phyloP scores from a whole-genome alignment of 2,113 vertebrate species.

The Plestiodon gilberti region DNA sequence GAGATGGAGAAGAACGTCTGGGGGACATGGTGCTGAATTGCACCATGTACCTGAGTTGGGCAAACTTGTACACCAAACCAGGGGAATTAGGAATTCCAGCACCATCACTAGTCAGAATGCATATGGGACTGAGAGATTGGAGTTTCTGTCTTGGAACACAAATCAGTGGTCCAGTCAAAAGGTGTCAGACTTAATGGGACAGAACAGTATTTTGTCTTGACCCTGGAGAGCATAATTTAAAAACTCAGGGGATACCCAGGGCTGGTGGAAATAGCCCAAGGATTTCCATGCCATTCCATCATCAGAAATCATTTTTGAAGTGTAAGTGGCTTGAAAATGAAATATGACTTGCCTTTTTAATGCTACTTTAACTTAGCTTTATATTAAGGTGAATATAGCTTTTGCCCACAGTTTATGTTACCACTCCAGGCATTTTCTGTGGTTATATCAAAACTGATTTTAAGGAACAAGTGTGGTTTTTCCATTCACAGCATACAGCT shows the following conservation, averaged over 20 bases:
- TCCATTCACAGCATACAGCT: not conserved
- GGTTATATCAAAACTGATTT: conserved; percentile 21
- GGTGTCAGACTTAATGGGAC: not conserved
- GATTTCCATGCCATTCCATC: not conserved
- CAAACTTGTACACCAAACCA: not conserved
- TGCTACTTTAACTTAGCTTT: not conserved
- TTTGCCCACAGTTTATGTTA: not conserved
- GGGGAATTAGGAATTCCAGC: not conserved
- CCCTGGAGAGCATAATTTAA: not conserved
- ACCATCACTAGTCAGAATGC: not conserved
- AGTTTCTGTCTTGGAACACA: not conserved
- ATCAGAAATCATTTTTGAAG: not conserved
- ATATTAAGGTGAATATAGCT: not conserved
- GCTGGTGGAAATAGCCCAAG: not conserved
- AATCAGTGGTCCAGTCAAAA: not conserved
- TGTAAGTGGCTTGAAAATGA: not conserved
- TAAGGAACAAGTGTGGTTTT: conserved; percentile 11
- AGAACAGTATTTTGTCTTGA: not conserved
- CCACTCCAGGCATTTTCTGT: conserved; percentile 10
- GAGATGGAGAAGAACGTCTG: not conserved
- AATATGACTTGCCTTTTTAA: not conserved
- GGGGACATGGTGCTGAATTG: not conserved
- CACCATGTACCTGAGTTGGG: not conserved
- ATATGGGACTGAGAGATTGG: not conserved
- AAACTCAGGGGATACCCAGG: not conserved